phyloP scores from a whole-genome alignment of 2,113 vertebrate genomes.

The Echinops telfairi region DNA sequence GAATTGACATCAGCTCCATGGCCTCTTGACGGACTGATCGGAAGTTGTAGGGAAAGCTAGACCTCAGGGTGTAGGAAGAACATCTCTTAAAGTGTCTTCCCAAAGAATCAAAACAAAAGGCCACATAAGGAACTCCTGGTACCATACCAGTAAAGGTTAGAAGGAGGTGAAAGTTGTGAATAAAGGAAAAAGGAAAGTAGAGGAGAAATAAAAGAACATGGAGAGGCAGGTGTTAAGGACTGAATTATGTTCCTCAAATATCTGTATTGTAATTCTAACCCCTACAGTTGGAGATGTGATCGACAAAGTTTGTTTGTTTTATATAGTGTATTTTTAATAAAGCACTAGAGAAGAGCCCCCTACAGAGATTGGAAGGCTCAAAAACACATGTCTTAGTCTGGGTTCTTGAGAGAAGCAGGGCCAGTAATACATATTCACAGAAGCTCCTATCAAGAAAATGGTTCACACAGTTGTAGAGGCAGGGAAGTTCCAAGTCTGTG shows the following conservation, averaged over 20 bases:
- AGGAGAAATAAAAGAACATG: not conserved
- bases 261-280: not conserved
- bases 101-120: not conserved
- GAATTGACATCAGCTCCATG: too few relatives aligned
- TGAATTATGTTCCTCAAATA: not conserved
- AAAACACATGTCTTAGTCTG: too few relatives aligned
- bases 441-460: too few relatives aligned
- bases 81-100: not conserved
- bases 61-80: not conserved
- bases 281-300: not conserved
- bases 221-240: not conserved
- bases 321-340: too few relatives aligned
- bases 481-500: too few relatives aligned
- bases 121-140: not conserved
- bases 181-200: not conserved
- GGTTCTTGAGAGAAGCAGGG: too few relatives aligned
- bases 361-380: too few relatives aligned
- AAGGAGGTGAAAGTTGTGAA: not conserved
- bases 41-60: not conserved
- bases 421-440: too few relatives aligned
- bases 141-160: not conserved
- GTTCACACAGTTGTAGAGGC: too few relatives aligned
- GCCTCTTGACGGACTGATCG: too few relatives aligned
- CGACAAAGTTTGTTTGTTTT: too few relatives aligned
- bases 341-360: too few relatives aligned